Percentiles rank a stretch among this genome's conserved stretches.
These are phyloP conservation scores for Anolis apletophallus DNA, from an alignment of 2,797 vertebrate species.

Conservation along the genomic window DNA sequence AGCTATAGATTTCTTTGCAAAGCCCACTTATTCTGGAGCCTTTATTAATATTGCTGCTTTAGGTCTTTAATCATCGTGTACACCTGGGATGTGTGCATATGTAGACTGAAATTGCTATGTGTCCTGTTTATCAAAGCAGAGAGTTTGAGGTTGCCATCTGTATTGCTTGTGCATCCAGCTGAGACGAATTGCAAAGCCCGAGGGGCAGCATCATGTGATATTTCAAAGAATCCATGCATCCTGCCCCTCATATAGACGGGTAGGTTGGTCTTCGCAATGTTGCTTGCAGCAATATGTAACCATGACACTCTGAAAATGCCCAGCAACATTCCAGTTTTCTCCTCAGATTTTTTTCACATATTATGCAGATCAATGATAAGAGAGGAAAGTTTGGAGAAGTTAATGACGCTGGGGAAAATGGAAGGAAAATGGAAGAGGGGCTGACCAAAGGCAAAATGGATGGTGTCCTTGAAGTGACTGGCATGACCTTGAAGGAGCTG, in stretches of 20 bases:
- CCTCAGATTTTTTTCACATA: background rate
- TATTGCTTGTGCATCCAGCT: background rate
- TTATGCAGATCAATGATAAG: no score
- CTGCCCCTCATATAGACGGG: background rate
- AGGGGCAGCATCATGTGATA: background rate
- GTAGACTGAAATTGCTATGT: background rate
- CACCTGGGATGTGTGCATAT: background rate
- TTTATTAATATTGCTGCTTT: no score
- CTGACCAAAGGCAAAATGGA: no score
- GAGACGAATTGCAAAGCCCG: background rate
- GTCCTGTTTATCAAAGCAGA: background rate
- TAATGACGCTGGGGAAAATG: no score
- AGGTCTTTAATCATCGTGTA: background rate
- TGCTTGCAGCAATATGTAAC: background rate
- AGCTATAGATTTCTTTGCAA: background rate
- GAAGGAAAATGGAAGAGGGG: no score
- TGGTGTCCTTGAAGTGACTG: no score
- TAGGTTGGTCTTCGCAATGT: background rate
- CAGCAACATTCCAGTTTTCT: background rate
- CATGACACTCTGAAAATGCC: background rate
- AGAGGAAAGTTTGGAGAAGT: no score
- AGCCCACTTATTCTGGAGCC: background rate
- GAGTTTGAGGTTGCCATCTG: background rate
- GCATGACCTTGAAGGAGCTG: no score
- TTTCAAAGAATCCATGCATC: background rate